A percentile compares a stretch with the other conserved stretches of the same genome.
Conservation (phyloP, 2,888 invertebrate species). For the Lepas anatifera region DNA sequence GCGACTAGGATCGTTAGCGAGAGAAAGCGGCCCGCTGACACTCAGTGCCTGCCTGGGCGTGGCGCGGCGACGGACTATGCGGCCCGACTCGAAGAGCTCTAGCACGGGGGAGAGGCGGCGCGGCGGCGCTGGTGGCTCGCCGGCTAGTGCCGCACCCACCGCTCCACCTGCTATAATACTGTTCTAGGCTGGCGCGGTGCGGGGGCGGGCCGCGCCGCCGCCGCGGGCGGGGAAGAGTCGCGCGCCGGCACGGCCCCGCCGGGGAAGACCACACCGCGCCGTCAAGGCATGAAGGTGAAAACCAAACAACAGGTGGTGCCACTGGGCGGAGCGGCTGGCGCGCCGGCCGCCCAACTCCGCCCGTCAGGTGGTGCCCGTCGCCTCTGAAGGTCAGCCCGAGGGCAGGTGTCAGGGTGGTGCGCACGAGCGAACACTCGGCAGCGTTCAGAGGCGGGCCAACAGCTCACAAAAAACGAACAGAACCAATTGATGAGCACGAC, state of each 20-base stretch:
- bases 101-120: no score
- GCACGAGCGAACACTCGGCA: not conserved
- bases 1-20: not conserved
- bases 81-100: no score
- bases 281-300: conserved; percentile 8
- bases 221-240: not conserved
- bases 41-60: no score
- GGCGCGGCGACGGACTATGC: no score
- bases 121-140: not conserved
- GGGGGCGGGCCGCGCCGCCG: not conserved
- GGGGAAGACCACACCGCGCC: conserved; percentile 2
- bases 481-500: not conserved
- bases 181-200: not conserved
- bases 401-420: not conserved
- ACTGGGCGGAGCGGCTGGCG: not conserved
- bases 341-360: no score
- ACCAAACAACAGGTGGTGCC: not conserved
- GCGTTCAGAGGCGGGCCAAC: not conserved
- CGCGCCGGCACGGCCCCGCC: not conserved
- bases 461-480: not conserved
- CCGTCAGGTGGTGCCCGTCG: no score
- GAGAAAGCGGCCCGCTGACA: not conserved
- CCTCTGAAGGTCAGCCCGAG: no score
- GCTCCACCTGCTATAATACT: not conserved
- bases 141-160: no score